Evolutionary conservation across 2,888 invertebrate species (phyloP).

Genomic region (Spatulosminthurus flaviceps): DNA sequence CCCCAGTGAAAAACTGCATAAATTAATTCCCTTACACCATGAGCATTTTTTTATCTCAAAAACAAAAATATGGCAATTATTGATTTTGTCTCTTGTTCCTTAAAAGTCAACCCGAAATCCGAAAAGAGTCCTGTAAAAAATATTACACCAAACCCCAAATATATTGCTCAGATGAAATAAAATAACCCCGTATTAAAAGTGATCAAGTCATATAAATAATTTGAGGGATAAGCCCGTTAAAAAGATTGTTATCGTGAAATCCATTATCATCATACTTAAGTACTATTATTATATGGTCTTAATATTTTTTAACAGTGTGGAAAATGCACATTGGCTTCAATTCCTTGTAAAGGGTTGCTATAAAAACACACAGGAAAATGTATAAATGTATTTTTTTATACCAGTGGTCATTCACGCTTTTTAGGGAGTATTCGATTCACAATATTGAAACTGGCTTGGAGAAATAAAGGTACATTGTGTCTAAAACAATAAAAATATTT

Average conservation of each 20-base stretch:
- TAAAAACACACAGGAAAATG: slow-evolving; percentile 16
- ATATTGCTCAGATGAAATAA: slow-evolving; percentile 21
- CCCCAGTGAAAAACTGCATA: slow-evolving; percentile 25
- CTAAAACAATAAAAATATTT: slow-evolving; percentile 32
- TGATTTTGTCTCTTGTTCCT: slow-evolving; percentile 31
- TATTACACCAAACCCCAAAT: slow-evolving; percentile 36
- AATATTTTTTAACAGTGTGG: not conserved
- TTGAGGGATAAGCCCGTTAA: slow-evolving; percentile 44
- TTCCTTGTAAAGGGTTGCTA: slow-evolving; percentile 8
- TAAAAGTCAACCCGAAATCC: slow-evolving; percentile 32
- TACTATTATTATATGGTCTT: too few relatives aligned
- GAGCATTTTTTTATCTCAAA: slow-evolving; percentile 32
- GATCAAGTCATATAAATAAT: slow-evolving; percentile 26
- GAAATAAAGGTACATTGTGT: slow-evolving; percentile 36
- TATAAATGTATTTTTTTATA: slow-evolving; percentile 9
- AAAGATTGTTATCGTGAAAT: slow-evolving; percentile 17
- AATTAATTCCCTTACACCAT: slow-evolving; percentile 35
- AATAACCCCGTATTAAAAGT: slow-evolving; percentile 30
- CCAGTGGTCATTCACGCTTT: slow-evolving; percentile 11
- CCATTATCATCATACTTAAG: not conserved
- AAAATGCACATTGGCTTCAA: not conserved
- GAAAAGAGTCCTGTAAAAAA: slow-evolving; percentile 29
- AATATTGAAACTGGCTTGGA: slow-evolving; percentile 8
- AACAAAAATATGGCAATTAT: slow-evolving; percentile 45
- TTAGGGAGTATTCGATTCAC: not conserved